These are phyloP conservation scores for Melieria crassipennis DNA, from an alignment of 2,888 invertebrate genomes.

Conservation along the genomic window DNA sequence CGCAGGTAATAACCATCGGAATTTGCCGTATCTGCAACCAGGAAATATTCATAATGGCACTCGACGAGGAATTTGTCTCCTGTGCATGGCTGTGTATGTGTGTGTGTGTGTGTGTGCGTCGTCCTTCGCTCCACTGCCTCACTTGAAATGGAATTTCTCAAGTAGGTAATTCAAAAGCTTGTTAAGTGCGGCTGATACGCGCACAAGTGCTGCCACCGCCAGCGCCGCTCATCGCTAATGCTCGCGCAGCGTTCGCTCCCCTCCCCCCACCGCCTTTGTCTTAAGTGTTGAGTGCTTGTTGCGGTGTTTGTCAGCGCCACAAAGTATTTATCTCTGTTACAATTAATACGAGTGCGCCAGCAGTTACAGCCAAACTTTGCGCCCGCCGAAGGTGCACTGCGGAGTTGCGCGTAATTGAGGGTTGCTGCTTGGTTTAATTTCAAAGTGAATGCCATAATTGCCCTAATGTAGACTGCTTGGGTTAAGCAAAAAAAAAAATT, in stretches of 20 bases:
- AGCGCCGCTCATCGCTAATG: constrained; percentile 33
- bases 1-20: constrained; percentile 59
- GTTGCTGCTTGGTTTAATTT: constrained; percentile 19
- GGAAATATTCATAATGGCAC: constrained; percentile 38
- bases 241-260: constrained; percentile 10
- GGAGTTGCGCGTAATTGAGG: background rate
- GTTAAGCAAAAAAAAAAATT: too few relatives aligned
- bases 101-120: background rate
- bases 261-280: background rate
- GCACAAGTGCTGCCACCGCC: background rate
- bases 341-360: constrained; percentile 43
- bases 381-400: constrained; percentile 11
- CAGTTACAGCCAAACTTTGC: constrained; percentile 33
- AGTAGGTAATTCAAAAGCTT: constrained; percentile 41
- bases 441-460: constrained; percentile 29
- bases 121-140: constrained; percentile 18
- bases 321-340: constrained; percentile 48
- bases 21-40: constrained; percentile 37
- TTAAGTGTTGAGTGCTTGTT: constrained; percentile 44
- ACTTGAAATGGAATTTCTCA: constrained; percentile 40
- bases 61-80: constrained; percentile 30
- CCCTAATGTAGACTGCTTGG: constrained; percentile 5
- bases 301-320: constrained; percentile 38
- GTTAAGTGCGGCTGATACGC: constrained; percentile 39
- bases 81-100: background rate